Percentiles rank a stretch among this genome's conserved stretches.
Evolutionary conservation across 1,140 invertebrate genomes (phyloP).

Genomic region (Pachyrhynchus sulphureomaculatus): DNA sequence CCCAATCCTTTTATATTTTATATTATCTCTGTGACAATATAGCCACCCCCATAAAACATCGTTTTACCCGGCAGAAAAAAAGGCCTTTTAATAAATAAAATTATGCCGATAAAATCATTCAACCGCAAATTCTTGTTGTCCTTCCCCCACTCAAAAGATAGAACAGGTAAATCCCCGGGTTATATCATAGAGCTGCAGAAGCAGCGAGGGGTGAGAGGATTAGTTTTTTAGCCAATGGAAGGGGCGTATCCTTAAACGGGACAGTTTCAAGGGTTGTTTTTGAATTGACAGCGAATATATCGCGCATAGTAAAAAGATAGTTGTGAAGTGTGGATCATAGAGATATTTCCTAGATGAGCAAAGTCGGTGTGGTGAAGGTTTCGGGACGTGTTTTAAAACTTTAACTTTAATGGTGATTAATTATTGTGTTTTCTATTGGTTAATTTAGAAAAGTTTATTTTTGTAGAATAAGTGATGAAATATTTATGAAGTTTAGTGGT

Average conservation of each 20-base stretch:
- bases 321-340: constrained; percentile 18
- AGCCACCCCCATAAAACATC: constrained; percentile 17
- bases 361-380: too few relatives aligned
- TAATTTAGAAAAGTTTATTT: too few relatives aligned
- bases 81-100: constrained; percentile 5
- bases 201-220: not conserved
- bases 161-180: constrained; percentile 14
- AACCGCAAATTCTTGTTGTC: constrained; percentile 24
- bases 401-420: too few relatives aligned
- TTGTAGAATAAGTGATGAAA: too few relatives aligned
- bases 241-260: constrained; percentile 16
- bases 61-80: not conserved
- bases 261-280: constrained; percentile 25
- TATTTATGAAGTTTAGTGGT: too few relatives aligned
- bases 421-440: too few relatives aligned
- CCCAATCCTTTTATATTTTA: not conserved
- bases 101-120: constrained; percentile 21
- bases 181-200: not conserved
- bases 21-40: constrained; percentile 4
- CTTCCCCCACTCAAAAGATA: constrained; percentile 3
- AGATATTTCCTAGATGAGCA: not conserved
- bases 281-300: constrained; percentile 21
- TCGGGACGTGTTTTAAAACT: too few relatives aligned
- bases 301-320: constrained; percentile 20
- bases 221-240: constrained; percentile 13